Percentiles rank a stretch among this genome's conserved stretches.
phyloP scores from a whole-genome alignment of 2,113 vertebrate genomes.

The Anser brachyrhynchus region DNA sequence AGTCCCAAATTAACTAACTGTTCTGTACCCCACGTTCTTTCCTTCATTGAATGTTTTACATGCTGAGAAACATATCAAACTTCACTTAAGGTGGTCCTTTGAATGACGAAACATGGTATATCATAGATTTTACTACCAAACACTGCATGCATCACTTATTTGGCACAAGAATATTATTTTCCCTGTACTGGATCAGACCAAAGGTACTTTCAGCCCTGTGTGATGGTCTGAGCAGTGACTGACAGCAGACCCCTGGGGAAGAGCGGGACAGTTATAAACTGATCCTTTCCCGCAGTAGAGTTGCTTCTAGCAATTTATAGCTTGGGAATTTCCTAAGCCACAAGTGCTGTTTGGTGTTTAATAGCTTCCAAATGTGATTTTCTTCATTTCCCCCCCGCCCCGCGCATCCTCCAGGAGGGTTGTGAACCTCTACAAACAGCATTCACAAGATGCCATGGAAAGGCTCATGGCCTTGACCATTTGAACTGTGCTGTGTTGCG shows the following conservation, averaged over 20 bases:
- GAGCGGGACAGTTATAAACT: background rate
- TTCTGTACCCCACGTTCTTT: rapidly evolving
- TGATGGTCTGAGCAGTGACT: background rate
- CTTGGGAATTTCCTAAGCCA: constrained; percentile 22
- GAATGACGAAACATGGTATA: background rate
- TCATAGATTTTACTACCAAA: background rate
- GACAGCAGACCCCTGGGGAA: background rate
- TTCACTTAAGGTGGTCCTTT: background rate
- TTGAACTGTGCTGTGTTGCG: background rate
- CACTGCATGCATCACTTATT: background rate
- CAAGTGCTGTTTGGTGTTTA: background rate
- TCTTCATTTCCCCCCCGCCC: rapidly evolving
- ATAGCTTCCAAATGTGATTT: constrained; percentile 19
- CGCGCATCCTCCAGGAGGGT: background rate
- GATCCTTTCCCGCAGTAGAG: background rate
- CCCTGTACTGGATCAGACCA: background rate
- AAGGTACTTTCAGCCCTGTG: background rate
- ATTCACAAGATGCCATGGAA: background rate
- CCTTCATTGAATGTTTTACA: rapidly evolving
- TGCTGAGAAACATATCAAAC: background rate
- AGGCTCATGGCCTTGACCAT: background rate
- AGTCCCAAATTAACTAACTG: background rate
- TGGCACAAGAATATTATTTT: background rate
- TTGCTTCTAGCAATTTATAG: background rate
- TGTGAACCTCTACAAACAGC: background rate